Conservation (phyloP, 1,140 invertebrate genomes). For the Colletes gigas region DNA sequence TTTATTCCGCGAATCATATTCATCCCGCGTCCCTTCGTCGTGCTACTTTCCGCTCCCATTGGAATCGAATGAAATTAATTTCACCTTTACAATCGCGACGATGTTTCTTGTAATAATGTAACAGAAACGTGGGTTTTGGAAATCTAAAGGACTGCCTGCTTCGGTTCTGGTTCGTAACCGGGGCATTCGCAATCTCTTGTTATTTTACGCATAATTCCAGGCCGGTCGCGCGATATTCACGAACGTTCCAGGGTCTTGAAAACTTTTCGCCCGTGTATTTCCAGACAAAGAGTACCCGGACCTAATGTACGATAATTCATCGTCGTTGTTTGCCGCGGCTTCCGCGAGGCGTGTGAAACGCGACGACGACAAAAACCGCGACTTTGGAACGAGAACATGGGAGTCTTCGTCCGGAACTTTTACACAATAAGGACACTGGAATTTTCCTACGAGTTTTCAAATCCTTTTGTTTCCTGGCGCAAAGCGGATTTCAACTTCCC, state of each 20-base stretch:
- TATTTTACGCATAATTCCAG: conserved; percentile 31
- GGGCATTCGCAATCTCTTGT: conserved; percentile 1
- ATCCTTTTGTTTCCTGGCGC: not conserved
- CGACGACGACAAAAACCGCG: conserved; percentile 50
- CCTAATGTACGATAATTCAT: conserved; percentile 63
- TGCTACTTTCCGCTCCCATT: not conserved
- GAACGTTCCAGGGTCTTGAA: conserved; percentile 11
- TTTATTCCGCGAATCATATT: conserved; percentile 35
- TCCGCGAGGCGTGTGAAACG: conserved; percentile 40
- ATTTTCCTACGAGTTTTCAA: conserved; percentile 20
- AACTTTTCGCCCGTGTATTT: conserved; percentile 13
- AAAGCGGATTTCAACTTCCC: not conserved
- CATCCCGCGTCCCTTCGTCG: not conserved
- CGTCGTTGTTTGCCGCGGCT: conserved; percentile 38
- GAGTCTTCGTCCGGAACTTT: conserved; percentile 23
- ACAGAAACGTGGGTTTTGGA: too few species aligned
- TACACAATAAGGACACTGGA: conserved; percentile 9
- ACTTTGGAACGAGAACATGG: conserved; percentile 16
- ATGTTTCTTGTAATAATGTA: not conserved
- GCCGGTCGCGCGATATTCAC: conserved; percentile 2
- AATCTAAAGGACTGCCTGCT: too few species aligned
- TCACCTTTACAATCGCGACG: not conserved
- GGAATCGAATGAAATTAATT: conserved; percentile 9
- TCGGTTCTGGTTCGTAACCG: too few species aligned
- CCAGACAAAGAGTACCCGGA: conserved; percentile 16